Evolutionary conservation across 1,140 invertebrate genomes (phyloP), one percentile per base, ranked within the genome.

Genomic region (Telenomus remus): DNA sequence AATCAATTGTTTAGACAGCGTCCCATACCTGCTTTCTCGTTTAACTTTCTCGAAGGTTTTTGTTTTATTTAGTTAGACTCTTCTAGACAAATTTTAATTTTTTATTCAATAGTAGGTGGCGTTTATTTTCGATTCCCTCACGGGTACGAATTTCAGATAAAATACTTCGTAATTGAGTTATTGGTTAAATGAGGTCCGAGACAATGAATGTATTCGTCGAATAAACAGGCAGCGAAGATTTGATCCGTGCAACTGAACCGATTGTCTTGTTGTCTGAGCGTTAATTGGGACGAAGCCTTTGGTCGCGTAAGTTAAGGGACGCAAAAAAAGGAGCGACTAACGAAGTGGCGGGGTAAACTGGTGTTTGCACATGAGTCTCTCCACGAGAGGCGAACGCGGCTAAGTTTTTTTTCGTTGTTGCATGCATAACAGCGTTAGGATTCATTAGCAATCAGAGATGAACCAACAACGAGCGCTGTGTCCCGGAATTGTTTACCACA

Each of bases 361-460:
- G 54, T 87, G 80, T 87, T 87, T 87, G 84, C 84, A 82, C 81
- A 85, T 84, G 44, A 48, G 66, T 54, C 48, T 53, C 19, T 27
- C 19, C 19, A 27, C 19, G 19, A 27, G 19, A 27, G 19, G 2
- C 19, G 19, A 27, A 27, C 19, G 19, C 19, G 19, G 37, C 80
- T 86, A 86, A 87, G 85, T 81, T 83, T 84, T 86, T 82, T 83
- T 80, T 76, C 72, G 80, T 84, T 87, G 84, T 86, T 85, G 84
- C 81, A 86, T 86, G 82, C 83, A 85, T 88, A 88, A 88, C 84
- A 87, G 82, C 72, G 82, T 88, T 88, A 88, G 87, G 84, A 86
- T 88, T 88, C 87, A 88, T 88, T 88, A 88, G 87, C 87, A 88
- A 88, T 88, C 87, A 88, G 85, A 87, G 85, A 87, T 86, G 84